These are phyloP conservation scores for Drosophila ficusphila DNA, from an alignment of 1,140 invertebrate genomes.

Conservation along the genomic window DNA sequence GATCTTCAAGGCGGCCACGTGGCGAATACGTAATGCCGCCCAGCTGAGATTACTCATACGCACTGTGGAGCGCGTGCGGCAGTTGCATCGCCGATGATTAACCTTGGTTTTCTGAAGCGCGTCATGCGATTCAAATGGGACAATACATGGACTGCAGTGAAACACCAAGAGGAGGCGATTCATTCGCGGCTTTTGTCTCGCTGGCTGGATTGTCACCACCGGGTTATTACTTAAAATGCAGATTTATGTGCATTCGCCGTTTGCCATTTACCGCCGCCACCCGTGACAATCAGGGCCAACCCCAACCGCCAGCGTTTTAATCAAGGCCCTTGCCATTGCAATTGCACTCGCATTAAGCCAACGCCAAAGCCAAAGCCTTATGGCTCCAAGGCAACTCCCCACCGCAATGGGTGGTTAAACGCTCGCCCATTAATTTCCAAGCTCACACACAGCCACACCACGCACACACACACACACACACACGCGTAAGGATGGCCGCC, in stretches of 20 bases:
- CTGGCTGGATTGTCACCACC: not conserved
- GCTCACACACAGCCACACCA: no score
- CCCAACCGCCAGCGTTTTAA: slow-evolving; percentile 11
- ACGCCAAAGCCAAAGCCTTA: slow-evolving; percentile 2
- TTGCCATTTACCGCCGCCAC: slow-evolving; percentile 43
- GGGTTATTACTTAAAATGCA: slow-evolving; percentile 78
- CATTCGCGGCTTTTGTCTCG: slow-evolving; percentile 51
- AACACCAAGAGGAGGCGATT: slow-evolving; percentile 25
- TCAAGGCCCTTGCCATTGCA: slow-evolving; percentile 17
- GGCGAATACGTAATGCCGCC: slow-evolving; percentile 64
- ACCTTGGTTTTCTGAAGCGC: slow-evolving; percentile 58
- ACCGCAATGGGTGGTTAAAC: slow-evolving; percentile 49
- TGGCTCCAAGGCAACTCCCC: slow-evolving; percentile 6
- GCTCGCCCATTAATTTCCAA: slow-evolving; percentile 12
- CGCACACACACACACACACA: slow-evolving; percentile 1
- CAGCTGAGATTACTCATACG: slow-evolving; percentile 69
- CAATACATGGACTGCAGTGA: slow-evolving; percentile 11
- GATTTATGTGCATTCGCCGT: slow-evolving; percentile 71
- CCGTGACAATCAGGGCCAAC: slow-evolving; percentile 72
- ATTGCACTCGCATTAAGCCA: slow-evolving; percentile 37
- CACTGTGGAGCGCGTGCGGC: slow-evolving; percentile 45
- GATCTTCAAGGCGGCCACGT: slow-evolving; percentile 60
- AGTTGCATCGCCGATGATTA: slow-evolving; percentile 56
- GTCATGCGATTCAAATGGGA: slow-evolving; percentile 22
- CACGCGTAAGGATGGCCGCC: slow-evolving; percentile 19